phyloP scores from a whole-genome alignment of 2,113 vertebrate genomes.

The Jaculus jaculus region DNA sequence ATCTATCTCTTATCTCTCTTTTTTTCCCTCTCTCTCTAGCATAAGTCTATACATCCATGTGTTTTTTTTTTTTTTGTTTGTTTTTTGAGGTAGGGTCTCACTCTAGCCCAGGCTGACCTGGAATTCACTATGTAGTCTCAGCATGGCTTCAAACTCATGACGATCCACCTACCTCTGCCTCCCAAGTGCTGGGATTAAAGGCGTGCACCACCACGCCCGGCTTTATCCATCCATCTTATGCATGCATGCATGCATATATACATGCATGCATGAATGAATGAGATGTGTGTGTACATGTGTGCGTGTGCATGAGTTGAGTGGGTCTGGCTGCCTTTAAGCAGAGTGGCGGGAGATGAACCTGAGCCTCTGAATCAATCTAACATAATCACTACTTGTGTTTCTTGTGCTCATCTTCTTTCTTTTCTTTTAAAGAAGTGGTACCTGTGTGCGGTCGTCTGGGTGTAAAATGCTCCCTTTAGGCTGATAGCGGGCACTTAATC shows the following conservation, averaged over 20 bases:
- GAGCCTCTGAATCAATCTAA: constrained; percentile 83
- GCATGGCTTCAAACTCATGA: too few species aligned
- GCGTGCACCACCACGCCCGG: too few species aligned
- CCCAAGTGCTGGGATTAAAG: too few species aligned
- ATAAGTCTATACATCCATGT: background rate
- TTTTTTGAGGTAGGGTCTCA: too few species aligned
- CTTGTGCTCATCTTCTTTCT: constrained; percentile 82
- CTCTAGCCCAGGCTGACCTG: too few species aligned
- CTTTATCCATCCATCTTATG: background rate
- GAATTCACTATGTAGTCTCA: too few species aligned
- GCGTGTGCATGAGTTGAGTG: too few species aligned
- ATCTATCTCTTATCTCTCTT: background rate
- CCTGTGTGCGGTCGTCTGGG: background rate
- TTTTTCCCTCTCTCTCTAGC: background rate
- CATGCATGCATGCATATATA: background rate
- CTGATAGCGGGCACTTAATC: too few species aligned
- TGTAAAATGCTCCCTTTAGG: too few species aligned
- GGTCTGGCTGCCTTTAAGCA: constrained; percentile 82
- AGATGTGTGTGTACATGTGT: too few species aligned
- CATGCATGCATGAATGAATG: constrained; percentile 46
- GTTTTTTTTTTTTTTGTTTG: too few species aligned
- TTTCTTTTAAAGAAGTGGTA: constrained; percentile 77
- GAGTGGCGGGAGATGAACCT: constrained; percentile 69
- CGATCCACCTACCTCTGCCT: too few species aligned
- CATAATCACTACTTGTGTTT: constrained; percentile 80